These are phyloP conservation scores for Montipora foliosa DNA, from an alignment of 64 coral and sea anemone genomes.

Conservation along the genomic window DNA sequence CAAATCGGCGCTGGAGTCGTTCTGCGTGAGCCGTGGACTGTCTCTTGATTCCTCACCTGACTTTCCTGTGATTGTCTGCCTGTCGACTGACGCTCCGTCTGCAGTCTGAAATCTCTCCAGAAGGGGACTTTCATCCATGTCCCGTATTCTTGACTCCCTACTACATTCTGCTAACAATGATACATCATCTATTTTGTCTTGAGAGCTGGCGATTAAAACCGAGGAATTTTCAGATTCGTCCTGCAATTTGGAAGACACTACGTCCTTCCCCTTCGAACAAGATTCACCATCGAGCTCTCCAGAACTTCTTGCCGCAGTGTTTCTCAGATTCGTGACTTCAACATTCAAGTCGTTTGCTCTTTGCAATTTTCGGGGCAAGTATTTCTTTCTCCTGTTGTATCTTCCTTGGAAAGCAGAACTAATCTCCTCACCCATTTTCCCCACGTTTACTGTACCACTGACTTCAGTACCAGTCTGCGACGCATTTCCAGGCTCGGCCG, in stretches of 20 bases:
- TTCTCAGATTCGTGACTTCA: neutral
- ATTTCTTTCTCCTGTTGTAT: conserved; percentile 32
- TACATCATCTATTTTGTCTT: neutral
- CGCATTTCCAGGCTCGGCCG: neutral
- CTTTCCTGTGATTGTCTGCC: neutral
- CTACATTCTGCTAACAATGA: neutral
- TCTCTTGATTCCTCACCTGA: neutral
- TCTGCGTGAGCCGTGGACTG: neutral
- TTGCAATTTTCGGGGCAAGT: conserved; percentile 9
- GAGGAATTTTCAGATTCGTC: neutral
- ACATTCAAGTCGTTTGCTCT: neutral
- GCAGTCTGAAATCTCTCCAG: too few relatives aligned
- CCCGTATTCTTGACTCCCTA: neutral
- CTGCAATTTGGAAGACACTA: neutral
- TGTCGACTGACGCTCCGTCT: neutral
- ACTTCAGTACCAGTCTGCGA: neutral
- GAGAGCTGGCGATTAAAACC: neutral
- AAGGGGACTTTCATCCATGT: neutral
- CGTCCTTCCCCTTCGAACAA: too few relatives aligned
- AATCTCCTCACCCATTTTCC: neutral
- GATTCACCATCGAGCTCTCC: neutral
- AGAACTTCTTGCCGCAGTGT: neutral
- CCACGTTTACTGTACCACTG: neutral
- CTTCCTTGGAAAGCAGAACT: neutral
- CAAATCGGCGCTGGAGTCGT: neutral